Evolutionary conservation across 2,888 invertebrate genomes (phyloP), one percentile per base, ranked within the genome.

Genomic region (Lapara coniferarum): DNA sequence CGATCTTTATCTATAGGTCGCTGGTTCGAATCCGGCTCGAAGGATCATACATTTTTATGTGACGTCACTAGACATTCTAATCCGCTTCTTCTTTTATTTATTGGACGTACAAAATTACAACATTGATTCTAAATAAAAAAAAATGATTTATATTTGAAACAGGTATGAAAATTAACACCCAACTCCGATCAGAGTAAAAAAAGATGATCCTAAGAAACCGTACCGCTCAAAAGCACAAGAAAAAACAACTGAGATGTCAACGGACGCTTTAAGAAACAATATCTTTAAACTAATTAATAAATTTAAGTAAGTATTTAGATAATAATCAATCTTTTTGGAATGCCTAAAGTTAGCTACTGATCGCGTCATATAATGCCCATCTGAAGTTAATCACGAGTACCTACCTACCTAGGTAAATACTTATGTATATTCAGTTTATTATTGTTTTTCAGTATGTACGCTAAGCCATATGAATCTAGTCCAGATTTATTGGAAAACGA

Each of bases 21-120:
- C 95, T 95, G 95, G 95, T 95, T 95, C 95, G 95, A 95, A 95
- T 95, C 95, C 95, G 95, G 95, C 94, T 95, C 95, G 95, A 95
- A 95, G 95, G 95, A 95, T 55, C 37, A 56, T 3, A 6, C 19
- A 8, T 55, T 0, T 55, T 55, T 19, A 10, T 25, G 25, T 25
- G 25, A 25, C 25, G 25, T 25, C 25, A 25, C 25, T 25, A 2
- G 25, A 25, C 25, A 2, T 25, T 25, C 1, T 1, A 2, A 25
- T 25, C 25, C 25, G 25, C 25, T 2, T 25, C 25, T 2, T 25
- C 2, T 25, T 25, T 25, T 25, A 25, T 25, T 25, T 25, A 25
- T 25, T 25, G 25, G 25, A 2, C 1, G 25, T 2, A 25, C 2
- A 25, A 25, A 25, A 25, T 25, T 25, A 25, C 25, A 25, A 25